A percentile compares a stretch with the other conserved stretches of the same genome.
phyloP scores from a whole-genome alignment of 1,140 invertebrate genomes.

The Trachymyrmex cornetzi region DNA sequence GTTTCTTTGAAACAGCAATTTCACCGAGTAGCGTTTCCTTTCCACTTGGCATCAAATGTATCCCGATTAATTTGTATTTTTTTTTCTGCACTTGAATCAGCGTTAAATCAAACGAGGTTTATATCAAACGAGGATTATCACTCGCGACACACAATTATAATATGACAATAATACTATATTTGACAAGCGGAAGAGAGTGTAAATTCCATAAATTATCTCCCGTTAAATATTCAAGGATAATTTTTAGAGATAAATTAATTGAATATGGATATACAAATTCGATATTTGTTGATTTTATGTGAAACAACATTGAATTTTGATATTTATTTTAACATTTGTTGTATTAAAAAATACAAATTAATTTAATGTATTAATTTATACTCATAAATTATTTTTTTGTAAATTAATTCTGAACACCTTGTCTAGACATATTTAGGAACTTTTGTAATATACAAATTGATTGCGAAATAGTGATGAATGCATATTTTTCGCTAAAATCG shows the following conservation, averaged over 20 bases:
- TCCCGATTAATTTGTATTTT: conserved; percentile 37
- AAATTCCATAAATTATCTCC: conserved; percentile 3
- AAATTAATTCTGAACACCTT: not conserved
- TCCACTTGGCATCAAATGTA: not conserved
- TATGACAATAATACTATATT: not conserved
- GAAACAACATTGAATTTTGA: not conserved
- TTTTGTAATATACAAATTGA: not conserved
- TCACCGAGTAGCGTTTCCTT: not conserved
- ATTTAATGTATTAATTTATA: not conserved
- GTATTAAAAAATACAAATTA: not conserved
- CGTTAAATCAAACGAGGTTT: conserved; percentile 17
- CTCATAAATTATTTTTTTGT: not conserved
- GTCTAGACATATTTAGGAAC: not conserved
- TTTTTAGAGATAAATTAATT: conserved; percentile 11
- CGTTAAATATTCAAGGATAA: not conserved
- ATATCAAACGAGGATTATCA: conserved; percentile 10
- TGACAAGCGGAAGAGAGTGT: not conserved
- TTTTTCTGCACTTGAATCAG: conserved; percentile 3
- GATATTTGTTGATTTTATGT: not conserved
- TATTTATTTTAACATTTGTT: not conserved
- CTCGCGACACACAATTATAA: not conserved
- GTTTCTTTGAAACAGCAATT: conserved; percentile 47
- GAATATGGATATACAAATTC: not conserved
- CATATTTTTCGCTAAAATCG: not conserved
- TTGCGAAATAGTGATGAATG: not conserved